Evolutionary conservation across 1,140 invertebrate species (phyloP).

Genomic region (Antheraea mylitta): DNA sequence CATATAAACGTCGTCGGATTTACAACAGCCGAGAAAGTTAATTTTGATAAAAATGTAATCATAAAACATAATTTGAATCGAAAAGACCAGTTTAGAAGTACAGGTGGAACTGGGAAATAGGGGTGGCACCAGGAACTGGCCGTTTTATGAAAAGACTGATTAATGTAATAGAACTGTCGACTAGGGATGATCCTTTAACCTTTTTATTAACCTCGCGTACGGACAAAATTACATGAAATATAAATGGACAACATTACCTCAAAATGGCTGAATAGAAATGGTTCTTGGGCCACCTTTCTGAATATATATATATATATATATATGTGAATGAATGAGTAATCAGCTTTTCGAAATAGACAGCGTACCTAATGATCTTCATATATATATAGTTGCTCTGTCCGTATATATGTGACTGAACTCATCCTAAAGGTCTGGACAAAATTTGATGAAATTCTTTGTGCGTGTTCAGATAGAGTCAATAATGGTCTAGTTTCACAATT

Average conservation of each 20-base stretch:
- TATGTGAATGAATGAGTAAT: neutral
- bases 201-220: neutral
- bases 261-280: neutral
- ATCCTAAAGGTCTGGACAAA: too few relatives aligned
- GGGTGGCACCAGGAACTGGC: neutral
- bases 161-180: neutral
- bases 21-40: neutral
- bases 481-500: too few relatives aligned
- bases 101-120: neutral
- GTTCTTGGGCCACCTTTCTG: neutral
- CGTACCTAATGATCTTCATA: too few relatives aligned
- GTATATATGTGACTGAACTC: too few relatives aligned
- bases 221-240: neutral
- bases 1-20: neutral
- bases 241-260: neutral
- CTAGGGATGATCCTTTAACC: neutral
- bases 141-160: neutral
- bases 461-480: too few relatives aligned
- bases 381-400: too few relatives aligned
- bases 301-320: too few relatives aligned
- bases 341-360: too few relatives aligned
- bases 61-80: neutral
- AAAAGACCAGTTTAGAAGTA: neutral
- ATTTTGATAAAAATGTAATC: neutral
- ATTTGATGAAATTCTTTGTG: too few relatives aligned